These are phyloP conservation scores for Nowickia ferox DNA, from an alignment of 2,888 invertebrate genomes.

Conservation along the genomic window DNA sequence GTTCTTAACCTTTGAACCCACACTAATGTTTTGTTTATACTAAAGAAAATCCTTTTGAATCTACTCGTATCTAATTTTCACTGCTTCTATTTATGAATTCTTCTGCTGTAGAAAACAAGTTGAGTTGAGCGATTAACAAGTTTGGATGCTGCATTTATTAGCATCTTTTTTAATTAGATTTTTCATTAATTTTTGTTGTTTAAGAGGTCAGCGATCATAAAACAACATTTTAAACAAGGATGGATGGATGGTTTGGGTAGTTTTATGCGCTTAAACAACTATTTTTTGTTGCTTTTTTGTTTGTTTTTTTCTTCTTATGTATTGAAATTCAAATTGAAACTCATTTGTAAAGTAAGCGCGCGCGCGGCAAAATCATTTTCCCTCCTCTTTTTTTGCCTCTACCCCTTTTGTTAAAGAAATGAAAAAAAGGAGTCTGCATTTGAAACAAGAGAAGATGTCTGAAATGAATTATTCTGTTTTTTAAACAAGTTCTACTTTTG, in stretches of 20 bases:
- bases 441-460: slow-evolving; percentile 39
- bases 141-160: slow-evolving; percentile 56
- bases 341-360: slow-evolving; percentile 70
- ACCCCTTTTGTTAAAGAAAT: slow-evolving; percentile 3
- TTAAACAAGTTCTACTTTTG: slow-evolving; percentile 59
- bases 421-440: slow-evolving; percentile 54
- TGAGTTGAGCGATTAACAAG: slow-evolving; percentile 65
- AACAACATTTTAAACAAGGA: slow-evolving; percentile 56
- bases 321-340: slow-evolving; percentile 62
- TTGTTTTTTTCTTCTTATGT: slow-evolving; percentile 40
- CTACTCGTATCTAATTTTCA: slow-evolving; percentile 52
- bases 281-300: slow-evolving; percentile 15
- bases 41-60: slow-evolving; percentile 38
- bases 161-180: slow-evolving; percentile 19
- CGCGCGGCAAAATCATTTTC: slow-evolving; percentile 71
- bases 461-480: slow-evolving; percentile 29
- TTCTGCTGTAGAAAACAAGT: slow-evolving; percentile 45
- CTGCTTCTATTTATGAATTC: background rate
- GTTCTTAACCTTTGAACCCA: slow-evolving; percentile 70
- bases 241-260: slow-evolving; percentile 15
- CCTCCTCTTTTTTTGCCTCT: slow-evolving; percentile 54
- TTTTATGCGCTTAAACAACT: slow-evolving; percentile 48
- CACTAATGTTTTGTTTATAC: slow-evolving; percentile 69
- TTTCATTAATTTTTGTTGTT: slow-evolving; percentile 54
- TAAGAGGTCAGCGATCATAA: slow-evolving; percentile 69